Evolutionary conservation across 2,797 vertebrate genomes (phyloP).

Genomic region (Characodon lateralis): DNA sequence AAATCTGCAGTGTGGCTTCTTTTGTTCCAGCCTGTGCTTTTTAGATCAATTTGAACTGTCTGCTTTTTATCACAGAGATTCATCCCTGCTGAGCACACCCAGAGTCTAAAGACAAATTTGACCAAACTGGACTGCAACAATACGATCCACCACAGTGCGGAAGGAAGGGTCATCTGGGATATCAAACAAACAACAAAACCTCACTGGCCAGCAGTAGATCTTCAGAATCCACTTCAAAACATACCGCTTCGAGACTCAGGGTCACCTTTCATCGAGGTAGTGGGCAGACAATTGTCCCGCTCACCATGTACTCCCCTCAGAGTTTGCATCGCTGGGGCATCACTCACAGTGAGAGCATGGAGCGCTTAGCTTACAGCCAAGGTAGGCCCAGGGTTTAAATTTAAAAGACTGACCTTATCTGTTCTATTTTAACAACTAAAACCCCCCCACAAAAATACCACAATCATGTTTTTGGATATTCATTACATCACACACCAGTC

Average conservation of each 20-base stretch:
- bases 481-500: neutral
- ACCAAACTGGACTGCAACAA: constrained; percentile 14
- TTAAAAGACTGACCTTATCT: neutral
- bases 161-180: constrained; percentile 4
- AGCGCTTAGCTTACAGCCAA: constrained; percentile 82
- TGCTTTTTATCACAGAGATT: constrained; percentile 16
- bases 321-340: constrained; percentile 86
- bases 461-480: neutral
- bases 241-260: neutral
- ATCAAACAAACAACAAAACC: constrained; percentile 9
- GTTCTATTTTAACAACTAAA: neutral
- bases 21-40: neutral
- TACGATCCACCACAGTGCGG: neutral
- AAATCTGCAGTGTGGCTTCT: neutral
- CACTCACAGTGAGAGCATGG: constrained; percentile 85
- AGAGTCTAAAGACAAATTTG: constrained; percentile 2
- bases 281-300: constrained; percentile 17
- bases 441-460: neutral
- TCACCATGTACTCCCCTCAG: constrained; percentile 83
- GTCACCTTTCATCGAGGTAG: constrained; percentile 13
- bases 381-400: constrained; percentile 61
- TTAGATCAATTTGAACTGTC: constrained; percentile 2
- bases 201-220: neutral
- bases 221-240: constrained; percentile 12
- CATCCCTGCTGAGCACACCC: constrained; percentile 6